phyloP scores from a whole-genome alignment of 2,888 invertebrate species.

The Diarsia rubi region DNA sequence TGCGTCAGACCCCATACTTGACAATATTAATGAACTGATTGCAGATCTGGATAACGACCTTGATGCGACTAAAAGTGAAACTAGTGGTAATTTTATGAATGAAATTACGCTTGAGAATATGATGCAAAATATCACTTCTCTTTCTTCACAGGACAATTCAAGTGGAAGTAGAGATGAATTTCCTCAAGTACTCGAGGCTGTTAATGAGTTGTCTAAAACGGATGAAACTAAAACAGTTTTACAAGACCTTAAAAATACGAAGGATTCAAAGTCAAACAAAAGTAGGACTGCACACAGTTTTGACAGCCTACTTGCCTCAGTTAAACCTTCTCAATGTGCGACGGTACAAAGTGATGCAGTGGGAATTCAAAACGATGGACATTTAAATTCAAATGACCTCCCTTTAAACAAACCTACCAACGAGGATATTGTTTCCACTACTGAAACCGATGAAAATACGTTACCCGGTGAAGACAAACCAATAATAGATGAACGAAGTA shows the following conservation, averaged over 20 bases:
- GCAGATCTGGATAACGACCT: conserved; percentile 83
- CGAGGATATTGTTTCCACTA: conserved; percentile 79
- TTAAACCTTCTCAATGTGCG: conserved; percentile 13
- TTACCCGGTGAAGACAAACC: conserved; percentile 42
- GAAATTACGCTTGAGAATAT: conserved; percentile 78
- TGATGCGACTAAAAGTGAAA: conserved; percentile 72
- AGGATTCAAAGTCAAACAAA: conserved; percentile 8
- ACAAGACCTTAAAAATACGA: conserved; percentile 4
- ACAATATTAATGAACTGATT: conserved; percentile 84
- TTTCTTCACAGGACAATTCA: conserved; percentile 60
- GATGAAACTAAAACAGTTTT: conserved; percentile 4
- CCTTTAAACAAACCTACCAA: conserved; percentile 42
- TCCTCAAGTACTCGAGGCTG: conserved; percentile 63
- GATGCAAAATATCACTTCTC: conserved; percentile 74
- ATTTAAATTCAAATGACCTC: neutral
- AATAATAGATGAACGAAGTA: conserved; percentile 46
- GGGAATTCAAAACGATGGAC: neutral
- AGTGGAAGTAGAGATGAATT: conserved; percentile 68
- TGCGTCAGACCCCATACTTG: conserved; percentile 78
- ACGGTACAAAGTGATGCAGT: conserved; percentile 4
- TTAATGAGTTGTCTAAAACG: conserved; percentile 40
- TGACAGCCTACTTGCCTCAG: conserved; percentile 8
- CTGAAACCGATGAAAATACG: conserved; percentile 64
- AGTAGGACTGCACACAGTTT: conserved; percentile 5
- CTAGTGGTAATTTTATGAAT: conserved; percentile 73